Evolutionary conservation across 2,797 vertebrate genomes (phyloP).

Genomic region (Protonibea diacanthus): DNA sequence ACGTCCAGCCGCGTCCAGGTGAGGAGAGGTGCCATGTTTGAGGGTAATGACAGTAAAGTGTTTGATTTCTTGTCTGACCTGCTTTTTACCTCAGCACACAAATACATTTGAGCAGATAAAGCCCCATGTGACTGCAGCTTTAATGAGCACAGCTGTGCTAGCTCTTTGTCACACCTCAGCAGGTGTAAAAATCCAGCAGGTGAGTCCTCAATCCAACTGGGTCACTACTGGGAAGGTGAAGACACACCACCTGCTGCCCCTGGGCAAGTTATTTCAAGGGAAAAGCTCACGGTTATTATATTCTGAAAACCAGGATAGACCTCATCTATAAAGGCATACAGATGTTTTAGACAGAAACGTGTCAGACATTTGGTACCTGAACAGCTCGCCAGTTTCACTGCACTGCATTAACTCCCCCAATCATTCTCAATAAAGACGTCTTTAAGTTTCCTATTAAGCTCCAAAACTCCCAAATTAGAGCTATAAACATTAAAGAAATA

Average conservation of each 20-base stretch:
- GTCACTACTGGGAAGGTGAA: neutral
- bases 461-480: slow-evolving; percentile 17
- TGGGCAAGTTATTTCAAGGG: neutral
- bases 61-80: neutral
- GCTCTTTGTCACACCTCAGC: slow-evolving; percentile 30
- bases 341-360: neutral
- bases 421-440: slow-evolving; percentile 11
- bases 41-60: neutral
- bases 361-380: neutral
- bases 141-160: slow-evolving; percentile 19
- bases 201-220: slow-evolving; percentile 13
- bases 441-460: slow-evolving; percentile 5
- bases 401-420: neutral
- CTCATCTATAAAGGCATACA: neutral
- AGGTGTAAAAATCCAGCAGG: slow-evolving; percentile 25
- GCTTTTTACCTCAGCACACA: neutral
- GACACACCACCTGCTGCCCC: slow-evolving; percentile 15
- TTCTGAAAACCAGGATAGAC: neutral
- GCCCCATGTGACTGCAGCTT: neutral
- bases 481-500: neutral
- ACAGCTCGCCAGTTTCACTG: neutral
- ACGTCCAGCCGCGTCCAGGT: neutral
- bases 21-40: too few relatives aligned
- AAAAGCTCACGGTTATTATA: neutral
- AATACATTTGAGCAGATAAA: neutral